Evolutionary conservation across 2,797 vertebrate genomes (phyloP).

Genomic region (Acestrorhynchus altus): DNA sequence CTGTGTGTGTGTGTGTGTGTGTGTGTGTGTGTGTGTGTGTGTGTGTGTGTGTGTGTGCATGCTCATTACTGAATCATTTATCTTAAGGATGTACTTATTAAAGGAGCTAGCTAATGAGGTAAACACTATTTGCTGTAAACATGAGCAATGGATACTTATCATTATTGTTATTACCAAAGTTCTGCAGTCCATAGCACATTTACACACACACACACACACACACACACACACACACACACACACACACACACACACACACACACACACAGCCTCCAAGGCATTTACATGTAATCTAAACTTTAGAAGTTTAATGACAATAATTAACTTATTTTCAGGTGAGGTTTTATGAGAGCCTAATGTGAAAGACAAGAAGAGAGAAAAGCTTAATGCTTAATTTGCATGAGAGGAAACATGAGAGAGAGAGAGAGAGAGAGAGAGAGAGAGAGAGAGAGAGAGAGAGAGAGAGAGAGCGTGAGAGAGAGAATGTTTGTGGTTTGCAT

Average conservation of each 20-base stretch:
- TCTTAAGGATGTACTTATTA: constrained; percentile 33
- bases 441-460: neutral
- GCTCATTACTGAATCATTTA: constrained; percentile 29
- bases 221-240: neutral
- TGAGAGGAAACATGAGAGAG: neutral
- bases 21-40: neutral
- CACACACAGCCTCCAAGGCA: constrained; percentile 6
- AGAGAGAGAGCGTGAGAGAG: neutral
- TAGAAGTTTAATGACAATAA: constrained; percentile 25
- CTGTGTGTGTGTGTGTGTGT: neutral
- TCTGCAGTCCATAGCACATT: neutral
- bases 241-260: neutral
- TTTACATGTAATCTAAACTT: constrained; percentile 26
- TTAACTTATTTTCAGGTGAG: constrained; percentile 28
- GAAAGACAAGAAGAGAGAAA: neutral
- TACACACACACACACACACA: constrained; percentile 1
- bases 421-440: constrained; percentile 1
- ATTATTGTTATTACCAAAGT: constrained; percentile 32
- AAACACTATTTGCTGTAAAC: constrained; percentile 19
- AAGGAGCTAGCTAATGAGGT: constrained; percentile 28
- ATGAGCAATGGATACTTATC: constrained; percentile 16
- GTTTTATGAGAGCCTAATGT: neutral
- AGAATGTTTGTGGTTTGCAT: neutral
- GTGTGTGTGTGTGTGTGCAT: constrained; percentile 11
- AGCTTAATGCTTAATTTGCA: neutral